Conservation (phyloP, 37 sponge, comb jelly and placozoan species). For the Cladorhizidae sp. region DNA sequence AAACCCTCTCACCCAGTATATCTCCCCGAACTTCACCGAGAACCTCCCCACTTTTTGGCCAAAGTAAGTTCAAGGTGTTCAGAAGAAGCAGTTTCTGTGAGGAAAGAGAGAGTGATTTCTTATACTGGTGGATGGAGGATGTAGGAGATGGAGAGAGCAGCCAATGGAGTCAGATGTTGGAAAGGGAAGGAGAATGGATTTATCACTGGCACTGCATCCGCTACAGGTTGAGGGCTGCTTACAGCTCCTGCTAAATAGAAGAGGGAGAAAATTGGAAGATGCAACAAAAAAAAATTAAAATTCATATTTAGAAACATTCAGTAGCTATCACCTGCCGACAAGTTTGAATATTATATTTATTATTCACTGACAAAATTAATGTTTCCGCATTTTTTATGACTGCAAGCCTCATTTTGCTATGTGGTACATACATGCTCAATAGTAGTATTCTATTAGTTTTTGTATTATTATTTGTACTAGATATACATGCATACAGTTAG, state of each 20-base stretch:
- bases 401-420: too few relatives aligned
- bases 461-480: too few relatives aligned
- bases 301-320: too few relatives aligned
- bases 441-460: too few relatives aligned
- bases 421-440: too few relatives aligned
- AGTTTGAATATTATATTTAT: too few relatives aligned
- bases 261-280: background rate
- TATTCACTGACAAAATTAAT: too few relatives aligned
- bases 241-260: background rate
- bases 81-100: background rate
- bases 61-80: background rate
- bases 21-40: constrained; percentile 29
- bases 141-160: constrained; percentile 10
- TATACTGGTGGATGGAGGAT: constrained; percentile 64
- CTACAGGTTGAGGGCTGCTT: constrained; percentile 47
- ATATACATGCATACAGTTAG: too few relatives aligned
- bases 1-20: background rate
- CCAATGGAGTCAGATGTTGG: constrained; percentile 66
- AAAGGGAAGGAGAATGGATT: constrained; percentile 61
- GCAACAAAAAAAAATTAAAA: background rate
- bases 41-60: constrained; percentile 11
- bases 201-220: constrained; percentile 69
- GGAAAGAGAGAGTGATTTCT: constrained; percentile 30
- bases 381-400: too few relatives aligned
- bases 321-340: too few relatives aligned